Evolutionary conservation across 2,113 vertebrate species (phyloP).

Genomic region (Chionodraco myersi): DNA sequence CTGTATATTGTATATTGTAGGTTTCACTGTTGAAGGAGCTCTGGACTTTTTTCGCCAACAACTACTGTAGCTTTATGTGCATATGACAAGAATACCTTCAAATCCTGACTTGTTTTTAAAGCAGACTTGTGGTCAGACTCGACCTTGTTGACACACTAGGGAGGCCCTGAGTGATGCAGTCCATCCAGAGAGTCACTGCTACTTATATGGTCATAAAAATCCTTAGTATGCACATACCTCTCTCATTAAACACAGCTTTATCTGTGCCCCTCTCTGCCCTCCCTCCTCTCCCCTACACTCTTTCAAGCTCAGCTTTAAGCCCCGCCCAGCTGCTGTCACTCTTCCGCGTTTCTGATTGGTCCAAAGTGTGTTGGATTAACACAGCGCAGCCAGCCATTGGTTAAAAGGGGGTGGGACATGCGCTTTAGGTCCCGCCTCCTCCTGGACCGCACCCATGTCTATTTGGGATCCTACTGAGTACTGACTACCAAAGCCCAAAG

Average conservation of each 20-base stretch:
- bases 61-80: no score
- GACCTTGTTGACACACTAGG: constrained; percentile 61
- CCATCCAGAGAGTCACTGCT: constrained; percentile 71
- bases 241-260: constrained; percentile 82
- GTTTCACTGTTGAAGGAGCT: no score
- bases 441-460: constrained; percentile 81
- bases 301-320: constrained; percentile 70
- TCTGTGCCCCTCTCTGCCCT: constrained; percentile 51
- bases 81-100: no score
- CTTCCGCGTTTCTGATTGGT: constrained; percentile 68
- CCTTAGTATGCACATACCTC: constrained; percentile 84
- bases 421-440: constrained; percentile 40
- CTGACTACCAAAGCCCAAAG: no score
- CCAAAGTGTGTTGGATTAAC: neutral
- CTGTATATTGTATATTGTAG: no score
- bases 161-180: constrained; percentile 70
- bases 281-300: constrained; percentile 57
- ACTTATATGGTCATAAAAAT: constrained; percentile 88
- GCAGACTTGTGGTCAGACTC: constrained; percentile 26
- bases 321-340: constrained; percentile 29
- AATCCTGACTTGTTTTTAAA: constrained; percentile 32
- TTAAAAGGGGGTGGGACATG: constrained; percentile 9
- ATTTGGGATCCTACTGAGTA: constrained; percentile 32
- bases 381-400: constrained; percentile 29
- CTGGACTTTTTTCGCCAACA: no score